Percentiles rank a stretch among this genome's conserved stretches.
phyloP scores from a whole-genome alignment of 2,888 invertebrate species.

The Mesorhabditis spiculigera region DNA sequence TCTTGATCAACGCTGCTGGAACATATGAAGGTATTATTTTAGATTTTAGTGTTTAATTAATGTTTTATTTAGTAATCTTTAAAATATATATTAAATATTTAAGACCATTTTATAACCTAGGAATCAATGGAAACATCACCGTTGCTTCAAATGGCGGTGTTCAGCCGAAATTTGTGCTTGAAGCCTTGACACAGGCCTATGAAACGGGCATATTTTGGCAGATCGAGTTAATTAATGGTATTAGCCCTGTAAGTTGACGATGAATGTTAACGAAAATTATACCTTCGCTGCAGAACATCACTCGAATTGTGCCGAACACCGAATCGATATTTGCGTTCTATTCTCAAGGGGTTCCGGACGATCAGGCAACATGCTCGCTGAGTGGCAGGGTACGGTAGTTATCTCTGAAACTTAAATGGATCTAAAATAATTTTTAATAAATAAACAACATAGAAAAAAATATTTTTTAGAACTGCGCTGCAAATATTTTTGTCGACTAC shows the following conservation, averaged over 20 bases:
- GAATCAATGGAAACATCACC: constrained; percentile 1
- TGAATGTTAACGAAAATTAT: background rate
- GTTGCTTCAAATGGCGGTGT: background rate
- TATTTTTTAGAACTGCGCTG: constrained; percentile 18
- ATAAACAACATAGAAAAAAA: background rate
- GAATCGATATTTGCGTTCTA: background rate
- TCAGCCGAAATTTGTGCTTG: constrained; percentile 4
- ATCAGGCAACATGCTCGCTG: background rate
- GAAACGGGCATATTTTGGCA: background rate
- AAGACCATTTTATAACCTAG: background rate
- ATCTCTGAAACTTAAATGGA: too few relatives aligned
- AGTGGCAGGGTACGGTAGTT: background rate
- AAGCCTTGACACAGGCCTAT: background rate
- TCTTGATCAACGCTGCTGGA: constrained; percentile 4
- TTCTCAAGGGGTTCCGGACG: background rate
- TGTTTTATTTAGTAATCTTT: too few relatives aligned
- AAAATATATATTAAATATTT: background rate
- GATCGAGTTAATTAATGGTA: constrained; percentile 1
- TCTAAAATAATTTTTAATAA: too few relatives aligned
- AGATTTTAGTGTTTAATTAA: too few relatives aligned
- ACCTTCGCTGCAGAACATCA: background rate
- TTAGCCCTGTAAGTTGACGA: background rate
- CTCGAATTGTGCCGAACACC: background rate
- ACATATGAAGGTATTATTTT: background rate
- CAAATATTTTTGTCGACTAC: constrained; percentile 31